Base-by-base conservation (phyloP, 2,797 vertebrate species). In the Pseudochromis fuscus region DNA sequence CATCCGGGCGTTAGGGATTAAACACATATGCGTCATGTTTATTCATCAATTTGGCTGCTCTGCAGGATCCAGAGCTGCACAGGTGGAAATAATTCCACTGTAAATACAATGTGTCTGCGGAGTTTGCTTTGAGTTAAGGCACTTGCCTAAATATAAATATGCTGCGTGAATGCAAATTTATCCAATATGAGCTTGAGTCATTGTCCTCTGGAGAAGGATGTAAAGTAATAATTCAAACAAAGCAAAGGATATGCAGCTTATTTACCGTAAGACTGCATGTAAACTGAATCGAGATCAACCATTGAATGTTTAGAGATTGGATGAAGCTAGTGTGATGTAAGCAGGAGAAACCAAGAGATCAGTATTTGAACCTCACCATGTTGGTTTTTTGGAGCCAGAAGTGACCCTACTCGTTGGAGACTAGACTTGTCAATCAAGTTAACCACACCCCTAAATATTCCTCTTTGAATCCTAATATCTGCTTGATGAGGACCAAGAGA, bases 191-290 rank as follows among this genome's bases (percentile, higher is more conserved):
- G 55, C 55, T 30, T 51, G 25, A 72, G 50, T 50, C 40, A 51
- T 8, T 31, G 46, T 59, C 48, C 12, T 7, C 40, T 44, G 31
- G 38, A 31, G 40, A 37, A 9, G 6, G 27, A 46, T 33, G 11
- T 18, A 19, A 56, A 63, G 67, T 48, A 19, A 13, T 21, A 50
- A 71, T n/a, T n/a, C n/a, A n/a, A n/a, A n/a, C n/a, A n/a, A n/a
- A n/a, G n/a, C n/a, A 8, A 30, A 30, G 8, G 51, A 71, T 46
- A 35, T 5, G 63, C 57, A 35, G 57, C 60, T 46, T 57, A 33
- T 71, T 58, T 37, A 30, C 2, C 1, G 15, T 1, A 33, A 12
- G 4, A 15, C 35, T 38, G 11, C 45, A 21, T 37, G 11, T 45
- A 23, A 49, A 62, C 28, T 31, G 9, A 2, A 18, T 49, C 61